A percentile compares a stretch with the other conserved stretches of the same genome.
These are phyloP conservation scores for Euura saliciscinereae DNA, from an alignment of 1,140 invertebrate genomes.

Conservation along the genomic window DNA sequence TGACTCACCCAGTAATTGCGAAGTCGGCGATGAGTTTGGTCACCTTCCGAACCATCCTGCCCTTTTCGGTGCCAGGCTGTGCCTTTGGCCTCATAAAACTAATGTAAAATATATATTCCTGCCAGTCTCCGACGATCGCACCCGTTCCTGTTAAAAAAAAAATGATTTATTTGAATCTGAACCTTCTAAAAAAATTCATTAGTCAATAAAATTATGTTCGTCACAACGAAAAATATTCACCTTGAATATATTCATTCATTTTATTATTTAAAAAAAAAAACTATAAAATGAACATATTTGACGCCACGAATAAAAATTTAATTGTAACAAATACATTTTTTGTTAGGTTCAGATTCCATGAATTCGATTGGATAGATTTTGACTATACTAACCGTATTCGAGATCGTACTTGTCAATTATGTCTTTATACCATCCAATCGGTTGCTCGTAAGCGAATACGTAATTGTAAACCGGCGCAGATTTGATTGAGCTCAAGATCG, in stretches of 20 bases:
- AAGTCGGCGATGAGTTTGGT: conserved; percentile 62
- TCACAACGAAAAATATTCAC: too few relatives aligned
- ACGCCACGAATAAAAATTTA: too few relatives aligned
- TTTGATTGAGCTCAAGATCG: conserved; percentile 38
- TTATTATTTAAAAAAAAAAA: not conserved
- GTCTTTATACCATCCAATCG: conserved; percentile 45
- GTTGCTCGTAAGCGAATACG: conserved; percentile 43
- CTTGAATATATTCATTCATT: too few relatives aligned
- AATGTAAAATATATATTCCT: conserved; percentile 68
- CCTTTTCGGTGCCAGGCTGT: conserved; percentile 32
- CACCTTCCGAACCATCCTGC: conserved; percentile 46
- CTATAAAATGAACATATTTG: not conserved
- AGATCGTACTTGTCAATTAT: conserved; percentile 34
- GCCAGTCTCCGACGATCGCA: conserved; percentile 73
- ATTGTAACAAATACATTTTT: not conserved
- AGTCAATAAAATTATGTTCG: too few relatives aligned
- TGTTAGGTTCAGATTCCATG: not conserved
- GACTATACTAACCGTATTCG: not conserved
- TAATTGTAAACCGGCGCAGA: conserved; percentile 50
- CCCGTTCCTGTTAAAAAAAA: conserved; percentile 37
- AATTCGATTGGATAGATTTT: not conserved
- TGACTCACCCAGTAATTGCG: conserved; percentile 59
- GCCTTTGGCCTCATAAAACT: conserved; percentile 45
- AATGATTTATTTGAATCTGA: not conserved
- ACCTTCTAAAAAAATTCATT: not conserved